Base-by-base conservation (phyloP, 2,113 vertebrate species). In the Xenotilapia flavipinnis region DNA sequence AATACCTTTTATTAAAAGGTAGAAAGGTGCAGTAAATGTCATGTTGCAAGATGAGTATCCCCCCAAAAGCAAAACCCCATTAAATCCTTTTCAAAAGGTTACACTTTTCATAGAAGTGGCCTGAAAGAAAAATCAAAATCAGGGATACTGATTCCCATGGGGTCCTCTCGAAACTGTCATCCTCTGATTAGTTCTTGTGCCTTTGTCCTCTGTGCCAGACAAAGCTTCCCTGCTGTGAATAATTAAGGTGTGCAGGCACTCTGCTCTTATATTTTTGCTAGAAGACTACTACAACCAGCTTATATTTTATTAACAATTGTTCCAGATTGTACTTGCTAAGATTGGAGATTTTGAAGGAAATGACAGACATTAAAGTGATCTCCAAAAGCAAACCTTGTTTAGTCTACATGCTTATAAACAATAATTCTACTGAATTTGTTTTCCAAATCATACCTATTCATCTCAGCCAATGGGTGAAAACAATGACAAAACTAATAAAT, bases 1-100 rank as follows among this genome's bases (percentile, higher is more conserved):
- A 86, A 75, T 82, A 79, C 56, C 83, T 87, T 86, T 89, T 83
- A 90, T 85, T 83, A 85, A 88, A 90, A 90, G 65, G 79, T 83
- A 70, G 55, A 90, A 91, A 84, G 21, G 84, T 88, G 86, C 45
- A 47, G 62, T 90, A 92, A 94, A 93, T 91, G 90, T 91, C 91
- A 88, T 38, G 81, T 88, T 86, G 65, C 23, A 62, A 90, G 90
- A 93, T 91, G 49, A 89, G 91, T 92, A 73, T 80, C n/a, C 81
- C 86, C 84, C 88, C 79, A 85, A 81, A 86, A 89, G 87, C 28
- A 51, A 65, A 90, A 90, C 7, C 79, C 65, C 77, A 93, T 93
- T 91, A 90, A 86, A 65, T 75, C 21, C 7, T 79, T 90, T 86
- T 85, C 85, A 85, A 85, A 90, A 81, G 92, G 86, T 91, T 82